phyloP scores from a whole-genome alignment of 2,797 vertebrate genomes.

The Cossypha niveicapilla region DNA sequence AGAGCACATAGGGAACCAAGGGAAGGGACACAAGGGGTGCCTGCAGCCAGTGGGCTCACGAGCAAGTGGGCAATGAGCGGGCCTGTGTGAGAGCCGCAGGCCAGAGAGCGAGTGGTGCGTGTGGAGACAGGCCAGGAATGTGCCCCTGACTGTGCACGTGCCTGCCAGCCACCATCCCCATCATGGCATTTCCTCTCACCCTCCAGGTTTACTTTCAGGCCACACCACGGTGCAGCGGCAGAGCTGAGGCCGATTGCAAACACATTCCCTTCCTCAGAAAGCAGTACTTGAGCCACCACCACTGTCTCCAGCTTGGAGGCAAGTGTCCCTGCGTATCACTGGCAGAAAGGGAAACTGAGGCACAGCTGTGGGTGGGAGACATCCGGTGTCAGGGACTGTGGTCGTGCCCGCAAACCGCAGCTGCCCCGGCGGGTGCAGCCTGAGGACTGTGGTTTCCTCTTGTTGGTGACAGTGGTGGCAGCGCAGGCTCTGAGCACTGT shows the following conservation, averaged over 20 bases:
- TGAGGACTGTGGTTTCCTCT: neutral
- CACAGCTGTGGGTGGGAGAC: neutral
- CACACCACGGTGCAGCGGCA: rapidly evolving
- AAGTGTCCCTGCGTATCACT: neutral
- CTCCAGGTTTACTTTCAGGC: neutral
- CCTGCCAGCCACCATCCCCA: rapidly evolving
- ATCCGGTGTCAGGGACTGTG: neutral
- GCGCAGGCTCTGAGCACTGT: rapidly evolving
- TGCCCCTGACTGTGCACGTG: rapidly evolving
- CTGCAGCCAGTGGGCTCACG: rapidly evolving
- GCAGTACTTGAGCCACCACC: neutral
- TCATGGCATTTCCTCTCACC: neutral
- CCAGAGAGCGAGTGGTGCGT: rapidly evolving
- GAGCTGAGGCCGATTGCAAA: neutral
- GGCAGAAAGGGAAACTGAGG: neutral
- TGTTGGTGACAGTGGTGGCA: neutral
- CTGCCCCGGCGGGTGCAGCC: rapidly evolving
- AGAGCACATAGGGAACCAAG: neutral
- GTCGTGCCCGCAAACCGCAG: neutral
- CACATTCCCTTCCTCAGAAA: neutral
- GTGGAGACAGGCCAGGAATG: neutral
- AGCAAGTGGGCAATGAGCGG: neutral
- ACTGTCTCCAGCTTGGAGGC: neutral
- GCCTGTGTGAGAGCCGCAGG: neutral
- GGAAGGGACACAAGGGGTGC: neutral